Base-by-base conservation (phyloP, 2,113 vertebrate genomes). In the Agelaius phoeniceus region DNA sequence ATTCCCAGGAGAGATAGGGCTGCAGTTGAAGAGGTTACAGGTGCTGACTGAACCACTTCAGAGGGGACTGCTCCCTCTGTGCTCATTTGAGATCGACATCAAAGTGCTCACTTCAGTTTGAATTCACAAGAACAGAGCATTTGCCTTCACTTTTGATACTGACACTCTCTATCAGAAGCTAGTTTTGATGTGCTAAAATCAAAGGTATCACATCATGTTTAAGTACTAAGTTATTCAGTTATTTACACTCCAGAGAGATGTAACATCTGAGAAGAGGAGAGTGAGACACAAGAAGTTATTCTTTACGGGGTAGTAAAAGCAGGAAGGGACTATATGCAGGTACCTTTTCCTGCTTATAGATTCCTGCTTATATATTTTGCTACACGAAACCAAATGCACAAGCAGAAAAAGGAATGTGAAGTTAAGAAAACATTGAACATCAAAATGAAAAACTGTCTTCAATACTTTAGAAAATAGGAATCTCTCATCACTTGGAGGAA, bases 11-110 rank as follows among this genome's bases (percentile, higher is more conserved):
- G 83, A 93, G 87, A 95, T 92, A 94, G 2, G 65, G 46, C 66
- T 84, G 81, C 66, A 80, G 84, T 87, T 95, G 51, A 92, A 94
- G 81, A 89, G 90, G 93, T 87, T 93, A 78, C 59, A 84, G 91
- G 68, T 84, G 87, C 89, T 0, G 4, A 21, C 84, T 84, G 84
- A 86, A 74, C 58, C 74, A 8, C 86, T 92, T 83, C 23, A 54
- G 84, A 78, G 37, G 74, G 61, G 48, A 79, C 31, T 71, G 13
- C 72, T 93, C 72, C 77, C 46, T 87, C 63, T 0, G 0, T 49
- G 67, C 59, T 84, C 92, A 44, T 71, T 35, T 79, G 67, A 93
- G 83, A 84, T 41, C 5, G 5, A 84, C 67, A 87, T 68, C 46
- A 66, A 84, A 86, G 65, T 48, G n/a, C 44, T 74, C 15, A 9